Conservation (phyloP, 2,888 invertebrate genomes). For the Anthrax anthrax region DNA sequence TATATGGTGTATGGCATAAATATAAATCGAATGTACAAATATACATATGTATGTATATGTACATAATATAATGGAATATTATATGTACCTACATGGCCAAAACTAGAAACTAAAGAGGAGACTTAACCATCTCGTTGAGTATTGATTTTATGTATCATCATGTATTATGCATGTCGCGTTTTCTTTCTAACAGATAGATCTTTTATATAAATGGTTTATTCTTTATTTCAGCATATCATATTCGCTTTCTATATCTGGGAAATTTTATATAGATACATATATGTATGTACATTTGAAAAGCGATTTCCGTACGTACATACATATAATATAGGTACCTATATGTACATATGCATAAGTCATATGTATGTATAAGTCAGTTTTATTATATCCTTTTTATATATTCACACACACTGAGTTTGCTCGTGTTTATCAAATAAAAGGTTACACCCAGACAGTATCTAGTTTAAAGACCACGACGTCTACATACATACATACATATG, state of each 20-base stretch:
- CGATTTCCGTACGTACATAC: no score
- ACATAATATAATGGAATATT: neutral
- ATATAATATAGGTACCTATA: no score
- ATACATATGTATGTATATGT: neutral
- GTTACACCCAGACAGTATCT: slow-evolving; percentile 4
- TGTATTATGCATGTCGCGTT: slow-evolving; percentile 6
- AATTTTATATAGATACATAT: no score
- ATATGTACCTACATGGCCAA: slow-evolving; percentile 2
- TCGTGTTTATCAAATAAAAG: slow-evolving; percentile 8
- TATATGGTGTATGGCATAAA: no score
- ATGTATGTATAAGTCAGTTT: no score
- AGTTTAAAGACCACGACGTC: neutral
- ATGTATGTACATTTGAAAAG: no score
- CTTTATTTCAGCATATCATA: neutral
- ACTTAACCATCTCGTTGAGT: slow-evolving; percentile 8
- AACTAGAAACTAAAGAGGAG: slow-evolving; percentile 7
- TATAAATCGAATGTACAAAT: no score
- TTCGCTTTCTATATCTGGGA: no score
- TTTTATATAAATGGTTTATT: neutral
- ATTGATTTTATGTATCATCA: slow-evolving; percentile 9
- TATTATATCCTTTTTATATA: no score
- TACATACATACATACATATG: no score
- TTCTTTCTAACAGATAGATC: slow-evolving; percentile 4
- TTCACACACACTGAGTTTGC: slow-evolving; percentile 8
- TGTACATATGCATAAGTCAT: no score